Evolutionary conservation across 1,140 invertebrate genomes (phyloP).

Genomic region (Conus ventricosus): DNA sequence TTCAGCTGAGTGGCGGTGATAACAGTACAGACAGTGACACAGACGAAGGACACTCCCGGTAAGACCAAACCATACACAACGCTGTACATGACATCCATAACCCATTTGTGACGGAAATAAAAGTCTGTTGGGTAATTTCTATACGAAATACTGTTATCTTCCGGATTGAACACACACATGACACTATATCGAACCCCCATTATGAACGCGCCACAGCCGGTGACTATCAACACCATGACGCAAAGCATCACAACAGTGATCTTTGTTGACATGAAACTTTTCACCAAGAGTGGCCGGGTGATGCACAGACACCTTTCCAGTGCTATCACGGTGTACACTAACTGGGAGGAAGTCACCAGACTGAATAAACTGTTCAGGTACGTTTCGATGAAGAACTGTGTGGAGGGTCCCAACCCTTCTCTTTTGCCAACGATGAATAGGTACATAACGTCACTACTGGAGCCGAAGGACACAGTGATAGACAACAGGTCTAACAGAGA

Average conservation of each 20-base stretch:
- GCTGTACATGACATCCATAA: too few species aligned
- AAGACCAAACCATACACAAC: too few species aligned
- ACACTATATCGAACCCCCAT: too few species aligned
- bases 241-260: background rate
- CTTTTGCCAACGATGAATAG: background rate
- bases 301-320: background rate
- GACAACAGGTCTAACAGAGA: constrained; percentile 19
- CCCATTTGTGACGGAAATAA: too few species aligned
- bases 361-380: background rate
- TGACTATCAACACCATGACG: background rate
- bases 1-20: too few species aligned
- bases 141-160: too few species aligned
- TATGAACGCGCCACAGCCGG: background rate
- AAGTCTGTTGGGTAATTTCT: too few species aligned
- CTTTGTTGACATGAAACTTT: background rate
- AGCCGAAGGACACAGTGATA: background rate
- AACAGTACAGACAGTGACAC: background rate
- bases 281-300: background rate
- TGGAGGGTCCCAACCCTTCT: background rate
- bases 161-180: too few species aligned
- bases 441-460: background rate
- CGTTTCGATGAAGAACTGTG: background rate
- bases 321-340: background rate
- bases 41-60: too few species aligned
- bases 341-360: background rate